Evolutionary conservation across 2,888 invertebrate genomes (phyloP), one percentile per base, ranked within the genome.

Genomic region (Aspidiotus destructor): DNA sequence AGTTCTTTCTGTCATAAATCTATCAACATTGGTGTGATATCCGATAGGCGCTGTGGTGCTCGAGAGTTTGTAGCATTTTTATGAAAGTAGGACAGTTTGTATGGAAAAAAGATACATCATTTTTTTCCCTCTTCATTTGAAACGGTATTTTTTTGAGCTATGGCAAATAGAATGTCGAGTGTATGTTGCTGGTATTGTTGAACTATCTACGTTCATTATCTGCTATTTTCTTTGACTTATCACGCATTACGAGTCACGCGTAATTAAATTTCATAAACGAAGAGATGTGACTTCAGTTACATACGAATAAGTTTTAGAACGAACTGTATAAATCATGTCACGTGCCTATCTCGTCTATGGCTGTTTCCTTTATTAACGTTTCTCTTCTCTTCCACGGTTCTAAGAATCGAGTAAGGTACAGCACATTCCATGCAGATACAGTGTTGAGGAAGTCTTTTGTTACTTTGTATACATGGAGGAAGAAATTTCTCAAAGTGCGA

Each of bases 261-360:
- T 65, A 48, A 60, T 58, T 60, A 13, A 42, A 57, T 58, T 65
- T 58, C 42, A 58, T 58, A 58, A 58, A 58, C 16, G 58, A 28
- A 40, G 58, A 8, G 40, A 17, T 58, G 44, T 62, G 40, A 17
- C 60, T 28, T 28, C 28, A 28, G 28, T 65, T 48, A 15, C 48
- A 60, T 65, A 42, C 57, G 58, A 52, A 65, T 44, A 28, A 42
- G 28, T 15, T 28, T 16, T 13, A 54, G 55, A 57, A 67, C 52
- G 41, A 58, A 13, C 17, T 28, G 28, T 60, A 58, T 67, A 60
- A 67, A 67, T 67, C 67, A 60, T 44, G 60, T 65, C 65, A 65
- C 65, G 67, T 67, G 67, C 57, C 57, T n/a, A 41, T 62, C n/a
- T 52, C 53, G 28, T 28, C 28, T 28, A 5, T 28, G 53, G 53